Conservation (phyloP, 2,113 vertebrate genomes). For the Notarius quadriscutis region DNA sequence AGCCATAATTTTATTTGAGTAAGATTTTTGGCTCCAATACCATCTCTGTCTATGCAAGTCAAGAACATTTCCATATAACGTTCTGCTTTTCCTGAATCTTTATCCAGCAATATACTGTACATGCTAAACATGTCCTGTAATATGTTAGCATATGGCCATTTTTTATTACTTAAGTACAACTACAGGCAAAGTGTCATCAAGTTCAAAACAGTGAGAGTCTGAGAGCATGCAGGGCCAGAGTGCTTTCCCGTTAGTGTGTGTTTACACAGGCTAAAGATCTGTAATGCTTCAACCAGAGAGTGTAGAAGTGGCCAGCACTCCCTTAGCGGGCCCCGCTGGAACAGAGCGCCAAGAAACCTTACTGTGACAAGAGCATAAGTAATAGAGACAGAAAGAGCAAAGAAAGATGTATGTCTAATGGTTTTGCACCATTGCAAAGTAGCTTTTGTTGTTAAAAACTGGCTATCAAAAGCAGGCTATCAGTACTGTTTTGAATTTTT, state of each 20-base stretch:
- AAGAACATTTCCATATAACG: not conserved
- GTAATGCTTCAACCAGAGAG: conserved; percentile 47
- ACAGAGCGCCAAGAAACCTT: conserved; percentile 36
- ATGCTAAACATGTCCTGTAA: not conserved
- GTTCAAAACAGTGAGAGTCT: conserved; percentile 38
- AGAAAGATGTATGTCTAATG: not conserved
- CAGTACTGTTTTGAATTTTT: not conserved
- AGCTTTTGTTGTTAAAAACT: not conserved
- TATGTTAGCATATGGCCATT: not conserved
- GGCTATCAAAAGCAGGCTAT: not conserved
- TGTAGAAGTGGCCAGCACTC: conserved; percentile 28
- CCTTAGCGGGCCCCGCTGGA: conserved; percentile 36
- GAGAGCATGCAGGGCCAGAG: conserved; percentile 21
- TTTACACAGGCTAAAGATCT: conserved; percentile 51
- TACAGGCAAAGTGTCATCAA: conserved; percentile 3
- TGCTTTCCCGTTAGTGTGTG: conserved; percentile 29
- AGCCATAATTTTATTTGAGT: not conserved
- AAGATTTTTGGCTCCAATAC: not conserved
- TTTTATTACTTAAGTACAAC: not conserved
- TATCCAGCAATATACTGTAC: not conserved
- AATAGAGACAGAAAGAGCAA: conserved; percentile 1
- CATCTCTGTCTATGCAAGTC: not conserved
- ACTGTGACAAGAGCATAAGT: conserved; percentile 34
- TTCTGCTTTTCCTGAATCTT: not conserved
- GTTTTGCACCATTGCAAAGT: not conserved